These are phyloP conservation scores for Premnoplex brunnescens DNA, from an alignment of 2,797 vertebrate genomes.

Conservation along the genomic window DNA sequence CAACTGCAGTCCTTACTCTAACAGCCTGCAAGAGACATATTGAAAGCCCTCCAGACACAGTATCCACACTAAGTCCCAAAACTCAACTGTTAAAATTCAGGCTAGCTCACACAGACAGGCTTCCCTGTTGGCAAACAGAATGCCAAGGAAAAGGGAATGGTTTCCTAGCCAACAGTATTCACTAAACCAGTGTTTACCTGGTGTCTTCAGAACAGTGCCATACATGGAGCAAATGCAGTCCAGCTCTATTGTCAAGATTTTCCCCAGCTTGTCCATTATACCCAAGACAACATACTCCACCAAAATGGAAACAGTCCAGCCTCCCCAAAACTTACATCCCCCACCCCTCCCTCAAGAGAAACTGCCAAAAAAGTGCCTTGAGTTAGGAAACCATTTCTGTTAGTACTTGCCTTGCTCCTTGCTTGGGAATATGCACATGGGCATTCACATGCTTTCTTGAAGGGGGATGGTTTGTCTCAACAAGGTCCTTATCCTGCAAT, in stretches of 20 bases:
- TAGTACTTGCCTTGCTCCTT: neutral
- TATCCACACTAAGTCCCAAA: neutral
- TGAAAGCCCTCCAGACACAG: neutral
- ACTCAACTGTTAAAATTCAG: neutral
- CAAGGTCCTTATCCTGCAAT: neutral
- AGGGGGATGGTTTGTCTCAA: neutral
- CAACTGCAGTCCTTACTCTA: neutral
- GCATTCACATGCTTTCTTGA: neutral
- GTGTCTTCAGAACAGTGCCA: neutral
- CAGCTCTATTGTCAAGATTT: neutral
- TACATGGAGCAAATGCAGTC: neutral
- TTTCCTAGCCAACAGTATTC: conserved; percentile 1
- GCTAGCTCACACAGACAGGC: neutral
- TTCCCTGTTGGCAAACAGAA: conserved; percentile 1
- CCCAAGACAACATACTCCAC: neutral
- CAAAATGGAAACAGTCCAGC: neutral
- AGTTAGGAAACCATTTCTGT: neutral
- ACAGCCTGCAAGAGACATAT: neutral
- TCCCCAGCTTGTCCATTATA: neutral
- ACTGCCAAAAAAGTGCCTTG: neutral
- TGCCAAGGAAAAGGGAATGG: neutral
- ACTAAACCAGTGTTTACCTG: neutral
- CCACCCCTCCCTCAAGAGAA: neutral
- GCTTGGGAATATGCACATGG: accelerated
- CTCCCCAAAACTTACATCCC: neutral